These are phyloP conservation scores for Anableps anableps DNA, from an alignment of 2,797 vertebrate genomes.

Conservation along the genomic window DNA sequence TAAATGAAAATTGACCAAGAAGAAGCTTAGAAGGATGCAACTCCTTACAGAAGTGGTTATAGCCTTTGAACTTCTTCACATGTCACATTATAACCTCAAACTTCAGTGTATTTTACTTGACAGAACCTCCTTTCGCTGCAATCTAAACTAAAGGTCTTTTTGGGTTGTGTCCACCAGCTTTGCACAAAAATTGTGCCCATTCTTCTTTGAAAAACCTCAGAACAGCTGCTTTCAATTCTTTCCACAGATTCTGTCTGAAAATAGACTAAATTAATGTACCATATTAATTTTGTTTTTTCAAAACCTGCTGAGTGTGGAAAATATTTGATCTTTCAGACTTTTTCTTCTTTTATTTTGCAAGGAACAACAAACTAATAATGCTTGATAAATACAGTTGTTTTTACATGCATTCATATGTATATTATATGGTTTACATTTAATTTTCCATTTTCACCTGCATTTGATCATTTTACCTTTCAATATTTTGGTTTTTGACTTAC, in stretches of 20 bases:
- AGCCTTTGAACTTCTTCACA: neutral
- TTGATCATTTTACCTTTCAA: neutral
- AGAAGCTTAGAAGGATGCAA: conserved; percentile 65
- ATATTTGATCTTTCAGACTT: neutral
- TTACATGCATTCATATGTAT: neutral
- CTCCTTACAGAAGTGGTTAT: neutral
- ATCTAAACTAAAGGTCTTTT: neutral
- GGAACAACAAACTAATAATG: neutral
- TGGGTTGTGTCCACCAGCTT: neutral
- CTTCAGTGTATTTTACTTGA: neutral
- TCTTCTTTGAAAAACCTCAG: neutral
- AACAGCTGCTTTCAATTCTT: neutral
- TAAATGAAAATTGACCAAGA: conserved; percentile 76
- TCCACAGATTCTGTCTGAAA: neutral
- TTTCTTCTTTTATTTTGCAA: neutral
- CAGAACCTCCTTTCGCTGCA: conserved; percentile 38
- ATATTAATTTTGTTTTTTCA: too few species aligned
- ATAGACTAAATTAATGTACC: neutral
- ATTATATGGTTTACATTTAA: neutral
- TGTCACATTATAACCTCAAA: neutral
- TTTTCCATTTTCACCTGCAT: neutral
- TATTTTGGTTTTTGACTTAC: neutral
- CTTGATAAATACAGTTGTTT: neutral
- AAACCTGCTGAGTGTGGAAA: neutral
- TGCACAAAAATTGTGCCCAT: neutral